Conservation (phyloP, 2,888 invertebrate genomes). For the Phortica okadai region DNA sequence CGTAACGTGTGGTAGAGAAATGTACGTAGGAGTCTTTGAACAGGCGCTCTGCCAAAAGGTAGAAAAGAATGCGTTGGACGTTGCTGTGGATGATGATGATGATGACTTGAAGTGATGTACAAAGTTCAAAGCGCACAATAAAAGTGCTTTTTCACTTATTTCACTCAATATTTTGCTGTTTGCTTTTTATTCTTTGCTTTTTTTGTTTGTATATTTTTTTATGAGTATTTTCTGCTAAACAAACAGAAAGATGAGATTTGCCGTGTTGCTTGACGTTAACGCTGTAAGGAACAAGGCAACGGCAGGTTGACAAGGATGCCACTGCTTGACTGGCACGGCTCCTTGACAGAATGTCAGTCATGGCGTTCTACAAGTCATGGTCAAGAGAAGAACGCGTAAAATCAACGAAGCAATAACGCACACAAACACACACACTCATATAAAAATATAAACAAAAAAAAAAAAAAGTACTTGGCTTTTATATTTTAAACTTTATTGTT, state of each 20-base stretch:
- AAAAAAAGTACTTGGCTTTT: slow-evolving; percentile 54
- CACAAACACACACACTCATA: not conserved
- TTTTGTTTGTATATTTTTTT: not conserved
- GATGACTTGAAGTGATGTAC: slow-evolving; percentile 12
- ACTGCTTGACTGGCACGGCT: not conserved
- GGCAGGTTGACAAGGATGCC: not conserved
- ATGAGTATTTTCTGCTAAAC: slow-evolving; percentile 34
- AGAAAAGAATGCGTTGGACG: not conserved
- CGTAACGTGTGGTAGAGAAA: not conserved
- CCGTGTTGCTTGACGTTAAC: slow-evolving; percentile 7
- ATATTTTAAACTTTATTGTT: slow-evolving; percentile 70
- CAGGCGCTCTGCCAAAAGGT: not conserved
- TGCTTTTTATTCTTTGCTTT: not conserved
- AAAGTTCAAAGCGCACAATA: slow-evolving; percentile 33
- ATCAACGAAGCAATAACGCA: slow-evolving; percentile 11
- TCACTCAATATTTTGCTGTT: slow-evolving; percentile 25
- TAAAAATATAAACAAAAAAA: not conserved
- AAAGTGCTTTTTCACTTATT: slow-evolving; percentile 32
- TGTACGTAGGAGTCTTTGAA: not conserved
- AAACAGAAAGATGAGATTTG: slow-evolving; percentile 67
- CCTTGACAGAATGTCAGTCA: not conserved
- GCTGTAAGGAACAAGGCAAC: not conserved
- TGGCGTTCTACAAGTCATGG: not conserved
- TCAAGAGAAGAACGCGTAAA: not conserved
- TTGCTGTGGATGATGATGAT: not conserved